Evolutionary conservation across 1,140 invertebrate genomes (phyloP), one percentile per base, ranked within the genome.

Genomic region (Nautilus pompilius): DNA sequence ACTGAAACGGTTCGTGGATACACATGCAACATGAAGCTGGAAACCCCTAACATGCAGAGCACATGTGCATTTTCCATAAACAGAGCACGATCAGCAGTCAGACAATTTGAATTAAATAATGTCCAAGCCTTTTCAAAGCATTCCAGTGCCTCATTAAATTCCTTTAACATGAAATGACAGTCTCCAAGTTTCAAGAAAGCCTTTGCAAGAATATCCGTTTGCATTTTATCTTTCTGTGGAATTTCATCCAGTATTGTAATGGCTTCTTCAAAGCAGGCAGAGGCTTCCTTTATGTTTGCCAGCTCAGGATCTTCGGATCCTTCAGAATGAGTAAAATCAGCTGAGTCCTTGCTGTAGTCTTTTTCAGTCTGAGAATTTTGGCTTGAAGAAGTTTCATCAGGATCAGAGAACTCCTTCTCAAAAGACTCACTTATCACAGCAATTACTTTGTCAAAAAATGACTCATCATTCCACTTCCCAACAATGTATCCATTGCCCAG

Each of bases 21-120:
- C n/a, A 75, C 72, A 60, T 78, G 77, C 1, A 79, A 54, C 75
- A 80, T 77, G 57, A 80, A 79, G n/a, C 73, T 77, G 32, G 74
- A 75, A 30, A 78, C 76, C n/a, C 78, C 78, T n/a, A 79, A 65
- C 78, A 80, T 79, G 58, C 71, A 74, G 49, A 79, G 56, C 10
- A 79, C 73, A 69, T 80, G 78, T 13, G 75, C 76, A 63, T 80
- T 75, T 54, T 78, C 70, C 59, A 77, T 62, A 26, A 76, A 49
- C 41, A 75, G 70, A 13, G 70, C 70, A 29, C 70, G 68, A 36
- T 73, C 70, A 45, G 68, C 57, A 26, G 30, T 36, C 17, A 33
- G 51, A 17, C 33, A 22, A 15, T n/a, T 28, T 13, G 32, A 41
- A 26, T 69, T 66, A 48, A 79, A 77, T 30, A 76, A 63, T 20